Conservation (phyloP, 1,140 invertebrate genomes). For the Sminthurinus signatus region DNA sequence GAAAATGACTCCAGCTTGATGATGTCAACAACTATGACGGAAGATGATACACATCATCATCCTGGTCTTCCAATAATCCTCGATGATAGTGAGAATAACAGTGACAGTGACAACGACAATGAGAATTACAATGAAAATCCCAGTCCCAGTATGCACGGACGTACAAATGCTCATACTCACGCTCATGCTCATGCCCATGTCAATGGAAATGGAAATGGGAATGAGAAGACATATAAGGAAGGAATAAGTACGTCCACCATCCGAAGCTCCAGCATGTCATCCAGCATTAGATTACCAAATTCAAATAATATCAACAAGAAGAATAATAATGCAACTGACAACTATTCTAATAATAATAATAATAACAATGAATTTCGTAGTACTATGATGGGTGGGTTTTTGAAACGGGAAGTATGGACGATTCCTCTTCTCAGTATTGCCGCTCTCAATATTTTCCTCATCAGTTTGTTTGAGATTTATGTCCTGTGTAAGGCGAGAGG, state of each 20-base stretch:
- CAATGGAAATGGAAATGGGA: too few species aligned
- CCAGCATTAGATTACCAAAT: too few species aligned
- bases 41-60: not conserved
- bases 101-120: too few species aligned
- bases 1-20: not conserved
- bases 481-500: conserved; percentile 80
- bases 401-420: conserved; percentile 66
- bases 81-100: not conserved
- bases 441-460: conserved; percentile 61
- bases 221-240: too few species aligned
- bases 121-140: too few species aligned
- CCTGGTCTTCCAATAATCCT: too few species aligned
- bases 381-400: conserved; percentile 20
- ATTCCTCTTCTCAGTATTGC: conserved; percentile 67
- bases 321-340: not conserved
- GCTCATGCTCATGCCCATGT: too few species aligned
- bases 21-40: not conserved
- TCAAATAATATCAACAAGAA: not conserved
- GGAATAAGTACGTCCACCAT: too few species aligned
- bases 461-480: conserved; percentile 77
- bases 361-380: conserved; percentile 14
- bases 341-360: too few species aligned
- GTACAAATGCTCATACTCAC: too few species aligned
- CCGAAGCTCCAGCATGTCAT: too few species aligned
- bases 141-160: too few species aligned